Conservation (phyloP, 2,888 invertebrate species). For the Caenorhabditis parvicauda region DNA sequence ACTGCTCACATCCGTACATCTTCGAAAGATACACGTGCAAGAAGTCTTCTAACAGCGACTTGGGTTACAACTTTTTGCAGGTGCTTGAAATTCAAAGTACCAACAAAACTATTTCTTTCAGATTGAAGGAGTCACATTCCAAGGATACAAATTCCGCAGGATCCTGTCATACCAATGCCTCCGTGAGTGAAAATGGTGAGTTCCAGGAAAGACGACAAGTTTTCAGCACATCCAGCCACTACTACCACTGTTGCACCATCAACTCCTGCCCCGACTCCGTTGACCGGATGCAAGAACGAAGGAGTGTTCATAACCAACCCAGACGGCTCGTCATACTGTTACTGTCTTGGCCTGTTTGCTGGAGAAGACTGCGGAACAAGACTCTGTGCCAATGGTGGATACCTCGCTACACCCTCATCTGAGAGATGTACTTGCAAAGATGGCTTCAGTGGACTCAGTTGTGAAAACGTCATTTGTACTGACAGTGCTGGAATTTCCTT, state of each 20-base stretch:
- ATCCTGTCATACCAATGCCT: conserved; percentile 31
- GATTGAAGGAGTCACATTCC: conserved; percentile 36
- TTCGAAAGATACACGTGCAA: conserved; percentile 34
- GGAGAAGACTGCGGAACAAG: conserved; percentile 36
- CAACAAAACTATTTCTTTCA: conserved; percentile 4
- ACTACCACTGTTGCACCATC: conserved; percentile 15
- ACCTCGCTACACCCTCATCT: conserved; percentile 6
- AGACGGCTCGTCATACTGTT: conserved; percentile 32
- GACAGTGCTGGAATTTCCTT: conserved; percentile 29
- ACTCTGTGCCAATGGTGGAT: conserved; percentile 42
- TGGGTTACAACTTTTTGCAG: conserved; percentile 20
- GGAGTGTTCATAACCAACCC: conserved; percentile 29
- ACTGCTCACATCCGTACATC: conserved; percentile 42
- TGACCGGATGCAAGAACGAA: conserved; percentile 30
- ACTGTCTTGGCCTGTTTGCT: conserved; percentile 31
- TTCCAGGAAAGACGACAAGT: background rate
- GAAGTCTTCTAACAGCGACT: conserved; percentile 18
- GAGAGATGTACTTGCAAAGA: conserved; percentile 27
- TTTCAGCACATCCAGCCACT: conserved; percentile 22
- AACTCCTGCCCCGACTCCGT: conserved; percentile 24
- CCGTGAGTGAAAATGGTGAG: conserved; percentile 13
- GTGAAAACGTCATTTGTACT: conserved; percentile 40
- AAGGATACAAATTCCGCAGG: conserved; percentile 45
- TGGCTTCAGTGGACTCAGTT: conserved; percentile 42
- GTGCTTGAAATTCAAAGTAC: background rate